Evolutionary conservation across 2,797 vertebrate species (phyloP).

Genomic region (Chromis chromis): DNA sequence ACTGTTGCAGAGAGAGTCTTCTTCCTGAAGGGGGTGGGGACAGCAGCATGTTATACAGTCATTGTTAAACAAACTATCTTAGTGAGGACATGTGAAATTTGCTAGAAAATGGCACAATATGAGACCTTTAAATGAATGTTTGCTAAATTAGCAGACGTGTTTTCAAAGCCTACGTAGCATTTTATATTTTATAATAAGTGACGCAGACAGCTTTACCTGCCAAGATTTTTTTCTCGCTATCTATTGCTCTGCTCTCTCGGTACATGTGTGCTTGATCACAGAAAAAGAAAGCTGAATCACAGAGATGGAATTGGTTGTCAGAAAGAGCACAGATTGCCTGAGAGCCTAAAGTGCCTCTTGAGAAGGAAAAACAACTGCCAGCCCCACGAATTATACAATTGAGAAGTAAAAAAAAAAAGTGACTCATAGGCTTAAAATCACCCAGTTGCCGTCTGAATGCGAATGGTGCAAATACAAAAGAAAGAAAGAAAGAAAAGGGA

Average conservation of each 20-base stretch:
- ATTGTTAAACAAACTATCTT: too few relatives aligned
- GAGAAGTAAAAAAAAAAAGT: constrained; percentile 40
- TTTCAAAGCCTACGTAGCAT: too few relatives aligned
- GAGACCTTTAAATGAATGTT: too few relatives aligned
- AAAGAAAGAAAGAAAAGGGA: neutral
- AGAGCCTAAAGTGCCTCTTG: constrained; percentile 48
- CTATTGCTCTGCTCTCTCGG: neutral
- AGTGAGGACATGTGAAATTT: too few relatives aligned
- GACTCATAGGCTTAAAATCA: constrained; percentile 55
- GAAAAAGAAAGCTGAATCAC: neutral
- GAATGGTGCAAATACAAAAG: constrained; percentile 5
- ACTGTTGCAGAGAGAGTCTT: too few relatives aligned
- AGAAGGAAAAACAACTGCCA: constrained; percentile 35
- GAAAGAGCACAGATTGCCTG: constrained; percentile 16
- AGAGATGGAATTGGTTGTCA: constrained; percentile 21
- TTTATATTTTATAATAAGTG: neutral
- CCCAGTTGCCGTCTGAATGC: constrained; percentile 45
- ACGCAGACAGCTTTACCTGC: neutral
- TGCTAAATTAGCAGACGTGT: too few relatives aligned
- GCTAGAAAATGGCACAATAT: too few relatives aligned
- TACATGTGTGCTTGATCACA: constrained; percentile 27
- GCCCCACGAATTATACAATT: constrained; percentile 57
- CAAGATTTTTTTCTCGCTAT: neutral
- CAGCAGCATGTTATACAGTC: too few relatives aligned
- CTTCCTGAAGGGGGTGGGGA: too few relatives aligned